Percentiles rank a stretch among this genome's conserved stretches.
Conservation (phyloP, 2,113 vertebrate genomes). For the Oreocharis arfaki region DNA sequence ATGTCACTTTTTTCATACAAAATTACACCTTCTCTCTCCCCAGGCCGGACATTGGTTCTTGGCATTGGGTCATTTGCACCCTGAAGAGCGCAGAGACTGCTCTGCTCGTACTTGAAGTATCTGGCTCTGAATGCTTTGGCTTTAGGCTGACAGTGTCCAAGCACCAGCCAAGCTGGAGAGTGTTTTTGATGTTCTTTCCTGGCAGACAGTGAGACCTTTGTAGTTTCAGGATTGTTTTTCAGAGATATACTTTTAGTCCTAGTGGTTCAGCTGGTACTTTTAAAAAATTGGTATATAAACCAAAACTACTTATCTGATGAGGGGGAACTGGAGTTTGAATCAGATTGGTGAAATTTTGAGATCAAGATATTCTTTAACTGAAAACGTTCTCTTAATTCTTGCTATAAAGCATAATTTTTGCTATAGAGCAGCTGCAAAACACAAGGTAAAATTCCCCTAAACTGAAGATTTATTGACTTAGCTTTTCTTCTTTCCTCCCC, state of each 20-base stretch:
- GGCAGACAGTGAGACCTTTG: not conserved
- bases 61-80: not conserved
- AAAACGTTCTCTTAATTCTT: not conserved
- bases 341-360: not conserved
- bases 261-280: not conserved
- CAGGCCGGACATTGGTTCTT: not conserved
- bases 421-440: not conserved
- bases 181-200: not conserved
- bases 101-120: not conserved
- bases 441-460: not conserved
- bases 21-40: not conserved
- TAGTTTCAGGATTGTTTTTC: conserved; percentile 1
- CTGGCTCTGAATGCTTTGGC: not conserved
- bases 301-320: not conserved
- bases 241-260: not conserved
- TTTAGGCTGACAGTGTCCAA: not conserved
- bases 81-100: not conserved
- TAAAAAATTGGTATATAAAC: not conserved
- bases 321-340: not conserved
- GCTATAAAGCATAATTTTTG: not conserved
- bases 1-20: not conserved
- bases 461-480: not conserved
- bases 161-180: not conserved
- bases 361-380: not conserved
- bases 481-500: not conserved